Percentiles rank a stretch among this genome's conserved stretches.
Evolutionary conservation across 2,888 invertebrate species (phyloP).

Genomic region (Maniola hyperantus): DNA sequence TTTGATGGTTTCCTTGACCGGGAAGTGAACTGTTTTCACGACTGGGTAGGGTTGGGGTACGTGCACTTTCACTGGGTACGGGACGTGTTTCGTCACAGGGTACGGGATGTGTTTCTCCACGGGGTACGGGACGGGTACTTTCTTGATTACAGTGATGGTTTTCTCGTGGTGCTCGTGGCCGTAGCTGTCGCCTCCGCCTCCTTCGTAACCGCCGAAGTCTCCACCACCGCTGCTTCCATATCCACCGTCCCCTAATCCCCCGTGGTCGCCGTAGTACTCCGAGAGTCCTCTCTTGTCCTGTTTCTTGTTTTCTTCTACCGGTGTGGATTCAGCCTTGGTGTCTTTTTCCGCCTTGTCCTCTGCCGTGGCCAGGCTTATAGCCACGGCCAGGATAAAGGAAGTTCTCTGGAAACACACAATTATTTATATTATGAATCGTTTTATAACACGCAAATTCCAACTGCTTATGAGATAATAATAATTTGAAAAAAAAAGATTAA

Average conservation of each 20-base stretch:
- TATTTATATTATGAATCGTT: not conserved
- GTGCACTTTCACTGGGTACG: slow-evolving; percentile 86
- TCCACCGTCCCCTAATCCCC: slow-evolving; percentile 48
- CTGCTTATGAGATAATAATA: not conserved
- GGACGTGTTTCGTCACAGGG: slow-evolving; percentile 87
- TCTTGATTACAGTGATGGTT: slow-evolving; percentile 86
- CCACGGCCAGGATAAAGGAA: slow-evolving; percentile 80
- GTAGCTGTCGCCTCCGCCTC: slow-evolving; percentile 49
- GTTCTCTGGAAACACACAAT: slow-evolving; percentile 64
- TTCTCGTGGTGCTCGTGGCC: slow-evolving; percentile 81
- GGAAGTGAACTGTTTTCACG: slow-evolving; percentile 85
- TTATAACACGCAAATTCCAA: not conserved
- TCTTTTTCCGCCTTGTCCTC: slow-evolving; percentile 78
- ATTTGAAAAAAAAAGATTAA: not conserved
- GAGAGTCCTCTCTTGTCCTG: slow-evolving; percentile 82
- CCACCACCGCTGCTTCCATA: slow-evolving; percentile 46
- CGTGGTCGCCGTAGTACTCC: slow-evolving; percentile 72
- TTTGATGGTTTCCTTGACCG: slow-evolving; percentile 85
- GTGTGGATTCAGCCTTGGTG: slow-evolving; percentile 72
- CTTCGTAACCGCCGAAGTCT: slow-evolving; percentile 45
- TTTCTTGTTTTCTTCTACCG: slow-evolving; percentile 75
- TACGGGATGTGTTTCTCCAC: slow-evolving; percentile 87
- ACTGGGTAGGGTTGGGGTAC: slow-evolving; percentile 88
- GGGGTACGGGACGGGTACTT: slow-evolving; percentile 88
- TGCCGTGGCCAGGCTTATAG: slow-evolving; percentile 80